Percentiles rank a stretch among this genome's conserved stretches.
phyloP scores from a whole-genome alignment of 2,888 invertebrate species.

The Crepidodera aurea region DNA sequence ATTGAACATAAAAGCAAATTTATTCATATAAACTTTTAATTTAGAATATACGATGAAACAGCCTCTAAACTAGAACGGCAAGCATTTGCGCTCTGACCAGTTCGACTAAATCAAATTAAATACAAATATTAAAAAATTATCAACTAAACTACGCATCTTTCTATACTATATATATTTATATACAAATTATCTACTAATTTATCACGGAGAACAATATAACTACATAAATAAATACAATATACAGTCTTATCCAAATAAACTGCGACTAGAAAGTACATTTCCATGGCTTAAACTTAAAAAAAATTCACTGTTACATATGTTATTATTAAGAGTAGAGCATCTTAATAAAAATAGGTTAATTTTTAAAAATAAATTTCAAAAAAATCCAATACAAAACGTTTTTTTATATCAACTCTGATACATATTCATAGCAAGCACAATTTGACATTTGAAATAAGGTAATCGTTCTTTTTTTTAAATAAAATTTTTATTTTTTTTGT shows the following conservation, averaged over 20 bases:
- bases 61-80: slow-evolving; percentile 18
- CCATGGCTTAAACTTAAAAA: slow-evolving; percentile 37
- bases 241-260: slow-evolving; percentile 31
- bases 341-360: slow-evolving; percentile 16
- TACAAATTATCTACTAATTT: slow-evolving; percentile 41
- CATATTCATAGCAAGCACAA: slow-evolving; percentile 1
- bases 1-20: slow-evolving; percentile 19
- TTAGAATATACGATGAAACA: slow-evolving; percentile 21
- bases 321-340: slow-evolving; percentile 8
- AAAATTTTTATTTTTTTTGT: too few species aligned
- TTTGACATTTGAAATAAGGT: neutral
- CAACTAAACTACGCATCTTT: slow-evolving; percentile 34
- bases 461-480: too few species aligned
- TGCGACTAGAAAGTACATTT: slow-evolving; percentile 45
- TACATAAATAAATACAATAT: slow-evolving; percentile 39
- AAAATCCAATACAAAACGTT: too few species aligned
- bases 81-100: slow-evolving; percentile 8
- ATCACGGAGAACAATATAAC: slow-evolving; percentile 40
- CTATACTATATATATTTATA: slow-evolving; percentile 40
- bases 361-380: slow-evolving; percentile 5
- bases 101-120: slow-evolving; percentile 32
- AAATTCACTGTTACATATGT: slow-evolving; percentile 23
- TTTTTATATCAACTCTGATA: too few species aligned
- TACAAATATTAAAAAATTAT: slow-evolving; percentile 48
- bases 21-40: slow-evolving; percentile 19